Percentiles rank a stretch among this genome's conserved stretches.
phyloP scores from a whole-genome alignment of 2,113 vertebrate genomes.

The Castor canadensis region DNA sequence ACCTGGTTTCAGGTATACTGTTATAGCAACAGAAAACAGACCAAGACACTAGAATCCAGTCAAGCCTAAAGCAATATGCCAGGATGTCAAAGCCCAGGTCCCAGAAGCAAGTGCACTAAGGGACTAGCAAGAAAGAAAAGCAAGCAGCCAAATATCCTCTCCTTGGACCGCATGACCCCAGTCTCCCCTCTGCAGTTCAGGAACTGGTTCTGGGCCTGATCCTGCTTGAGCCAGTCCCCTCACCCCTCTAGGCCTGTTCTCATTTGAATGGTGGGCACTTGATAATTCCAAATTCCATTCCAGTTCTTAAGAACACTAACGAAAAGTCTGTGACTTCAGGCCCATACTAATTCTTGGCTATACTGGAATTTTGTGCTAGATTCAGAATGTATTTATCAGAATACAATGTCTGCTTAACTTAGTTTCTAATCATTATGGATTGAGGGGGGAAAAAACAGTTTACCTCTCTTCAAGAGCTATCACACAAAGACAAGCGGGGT shows the following conservation, averaged over 20 bases:
- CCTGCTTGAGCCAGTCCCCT: background rate
- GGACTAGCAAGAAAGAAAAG: background rate
- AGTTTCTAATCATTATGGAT: background rate
- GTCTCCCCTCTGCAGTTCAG: rapidly evolving
- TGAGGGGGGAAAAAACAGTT: too few species aligned
- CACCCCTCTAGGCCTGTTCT: background rate
- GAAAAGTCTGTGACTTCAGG: background rate
- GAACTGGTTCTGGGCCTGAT: background rate
- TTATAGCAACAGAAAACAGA: background rate
- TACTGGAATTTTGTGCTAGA: background rate
- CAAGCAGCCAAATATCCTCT: rapidly evolving
- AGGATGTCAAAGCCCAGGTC: background rate
- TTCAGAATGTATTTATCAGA: background rate
- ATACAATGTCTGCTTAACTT: background rate
- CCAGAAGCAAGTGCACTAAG: rapidly evolving
- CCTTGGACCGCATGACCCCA: rapidly evolving
- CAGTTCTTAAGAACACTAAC: background rate
- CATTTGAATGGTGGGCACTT: background rate
- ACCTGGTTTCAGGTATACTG: background rate
- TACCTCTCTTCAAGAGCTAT: background rate
- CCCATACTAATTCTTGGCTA: too few species aligned
- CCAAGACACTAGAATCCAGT: background rate
- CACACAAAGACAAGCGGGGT: rapidly evolving
- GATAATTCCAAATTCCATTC: background rate
- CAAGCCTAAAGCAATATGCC: background rate